Evolutionary conservation across 2,113 vertebrate genomes (phyloP), one percentile per base, ranked within the genome.

Genomic region (Paramormyrops kingsleyae): DNA sequence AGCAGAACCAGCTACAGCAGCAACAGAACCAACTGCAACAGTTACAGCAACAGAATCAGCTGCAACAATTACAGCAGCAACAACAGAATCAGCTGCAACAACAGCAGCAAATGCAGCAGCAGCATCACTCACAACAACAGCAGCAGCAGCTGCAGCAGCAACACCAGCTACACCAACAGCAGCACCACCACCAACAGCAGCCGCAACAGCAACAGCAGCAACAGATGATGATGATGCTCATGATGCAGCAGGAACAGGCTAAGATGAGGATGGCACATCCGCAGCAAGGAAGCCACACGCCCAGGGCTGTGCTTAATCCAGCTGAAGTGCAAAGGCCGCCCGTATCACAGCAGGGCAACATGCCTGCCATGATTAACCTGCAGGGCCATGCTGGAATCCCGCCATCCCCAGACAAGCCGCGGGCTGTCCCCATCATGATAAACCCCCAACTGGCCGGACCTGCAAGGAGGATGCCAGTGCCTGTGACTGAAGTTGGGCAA

Each of bases 151-250:
- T 95, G 49, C 91, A 94, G 0, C 91, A 94, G 0, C 96, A 95
- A 88, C 94, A 90, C 52, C 94, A 94, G 90, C 92, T 93, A 50
- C 92, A 94, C 91, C 92, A 91, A 88, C 94, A 88, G 6, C 94
- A 93, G 66, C 93, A 94, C 88, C 92, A 95, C 3, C 95, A 96
- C 89, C 91, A 95, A 92, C 96, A 96, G 91, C 92, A 95, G 84
- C 96, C 96, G 91, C 95, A 95, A 90, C 94, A 95, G 52, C 96
- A 96, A 88, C 96, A 95, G 7, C 93, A 94, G 91, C 92, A 94
- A 62, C 93, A 97, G 91, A 97, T 99, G 96, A 97, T 99, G 97
- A 97, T 99, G 97, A 92, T 99, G 50, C 98, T 99, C 96, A 98
- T 99, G 97, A 98, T 96, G 87, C 98, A 99, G 92, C 96, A 97